These are phyloP conservation scores for Urophycis tenuis DNA, from an alignment of 2,797 vertebrate species.

Conservation along the genomic window DNA sequence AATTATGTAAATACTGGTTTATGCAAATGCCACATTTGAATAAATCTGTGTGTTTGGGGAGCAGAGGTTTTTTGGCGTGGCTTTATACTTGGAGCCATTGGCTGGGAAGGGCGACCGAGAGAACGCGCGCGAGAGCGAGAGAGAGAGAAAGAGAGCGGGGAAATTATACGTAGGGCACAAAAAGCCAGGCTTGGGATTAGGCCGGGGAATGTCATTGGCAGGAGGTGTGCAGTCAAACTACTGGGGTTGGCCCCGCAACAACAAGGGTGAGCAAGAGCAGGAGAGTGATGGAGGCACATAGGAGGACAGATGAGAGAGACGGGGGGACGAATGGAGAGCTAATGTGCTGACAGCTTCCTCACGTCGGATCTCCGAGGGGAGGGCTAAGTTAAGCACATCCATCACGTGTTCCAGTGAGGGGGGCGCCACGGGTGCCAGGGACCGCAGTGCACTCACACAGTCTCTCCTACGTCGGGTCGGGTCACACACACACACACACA, in stretches of 20 bases:
- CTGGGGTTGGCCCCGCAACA: conserved; percentile 56
- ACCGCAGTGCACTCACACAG: too few relatives aligned
- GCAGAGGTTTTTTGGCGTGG: conserved; percentile 42
- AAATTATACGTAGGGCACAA: background rate
- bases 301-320: conserved; percentile 16
- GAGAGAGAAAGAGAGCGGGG: conserved; percentile 21
- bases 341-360: conserved; percentile 40
- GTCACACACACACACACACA: too few relatives aligned
- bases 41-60: conserved; percentile 57
- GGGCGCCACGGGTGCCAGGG: conserved; percentile 17
- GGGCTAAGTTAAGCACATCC: conserved; percentile 23
- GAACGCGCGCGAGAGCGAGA: conserved; percentile 23
- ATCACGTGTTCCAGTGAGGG: conserved; percentile 34
- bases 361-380: conserved; percentile 25
- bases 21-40: conserved; percentile 64
- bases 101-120: background rate
- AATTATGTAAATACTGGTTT: conserved; percentile 69
- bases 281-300: conserved; percentile 2
- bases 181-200: conserved; percentile 31
- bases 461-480: too few relatives aligned
- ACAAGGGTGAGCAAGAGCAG: conserved; percentile 22
- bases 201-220: conserved; percentile 49
- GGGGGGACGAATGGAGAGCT: conserved; percentile 28
- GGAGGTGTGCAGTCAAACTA: conserved; percentile 47
- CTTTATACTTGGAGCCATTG: conserved; percentile 37